phyloP scores from a whole-genome alignment of 1,140 invertebrate genomes.

The Drosophila serrata region DNA sequence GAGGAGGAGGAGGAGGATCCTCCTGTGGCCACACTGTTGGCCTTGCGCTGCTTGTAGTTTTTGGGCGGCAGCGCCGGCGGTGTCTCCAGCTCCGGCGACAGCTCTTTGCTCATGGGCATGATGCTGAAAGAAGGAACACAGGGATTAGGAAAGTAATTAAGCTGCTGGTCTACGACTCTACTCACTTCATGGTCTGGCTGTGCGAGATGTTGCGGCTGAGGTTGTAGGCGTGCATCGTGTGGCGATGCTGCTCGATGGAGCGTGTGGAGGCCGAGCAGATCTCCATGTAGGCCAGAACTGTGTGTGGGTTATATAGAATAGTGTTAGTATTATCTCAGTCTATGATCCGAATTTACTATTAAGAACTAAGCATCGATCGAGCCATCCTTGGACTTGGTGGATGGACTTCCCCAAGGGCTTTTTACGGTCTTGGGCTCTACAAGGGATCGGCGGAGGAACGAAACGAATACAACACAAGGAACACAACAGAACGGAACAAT shows the following conservation, averaged over 20 bases:
- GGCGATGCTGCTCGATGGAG: constrained; percentile 86
- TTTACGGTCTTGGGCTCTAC: neutral
- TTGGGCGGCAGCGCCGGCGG: constrained; percentile 94
- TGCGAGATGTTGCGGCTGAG: constrained; percentile 86
- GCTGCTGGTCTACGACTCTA: neutral
- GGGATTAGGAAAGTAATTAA: neutral
- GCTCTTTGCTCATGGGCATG: constrained; percentile 72
- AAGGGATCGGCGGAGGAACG: constrained; percentile 5
- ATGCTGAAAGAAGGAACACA: constrained; percentile 35
- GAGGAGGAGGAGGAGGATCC: constrained; percentile 44
- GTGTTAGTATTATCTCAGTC: neutral
- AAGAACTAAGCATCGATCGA: constrained; percentile 35
- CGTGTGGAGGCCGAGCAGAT: constrained; percentile 92
- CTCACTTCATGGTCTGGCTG: constrained; percentile 85
- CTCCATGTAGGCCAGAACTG: constrained; percentile 98
- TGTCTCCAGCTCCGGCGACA: constrained; percentile 85
- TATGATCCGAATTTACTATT: too few species aligned
- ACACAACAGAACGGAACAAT: constrained; percentile 1
- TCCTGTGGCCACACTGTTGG: constrained; percentile 13
- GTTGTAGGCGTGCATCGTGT: constrained; percentile 93
- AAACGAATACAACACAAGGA: neutral
- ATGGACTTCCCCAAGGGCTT: neutral
- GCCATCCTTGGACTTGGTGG: constrained; percentile 26
- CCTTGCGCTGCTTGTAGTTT: constrained; percentile 79
- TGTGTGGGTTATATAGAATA: constrained; percentile 70